phyloP scores from a whole-genome alignment of 2,113 vertebrate species.

The Alethe castanea region DNA sequence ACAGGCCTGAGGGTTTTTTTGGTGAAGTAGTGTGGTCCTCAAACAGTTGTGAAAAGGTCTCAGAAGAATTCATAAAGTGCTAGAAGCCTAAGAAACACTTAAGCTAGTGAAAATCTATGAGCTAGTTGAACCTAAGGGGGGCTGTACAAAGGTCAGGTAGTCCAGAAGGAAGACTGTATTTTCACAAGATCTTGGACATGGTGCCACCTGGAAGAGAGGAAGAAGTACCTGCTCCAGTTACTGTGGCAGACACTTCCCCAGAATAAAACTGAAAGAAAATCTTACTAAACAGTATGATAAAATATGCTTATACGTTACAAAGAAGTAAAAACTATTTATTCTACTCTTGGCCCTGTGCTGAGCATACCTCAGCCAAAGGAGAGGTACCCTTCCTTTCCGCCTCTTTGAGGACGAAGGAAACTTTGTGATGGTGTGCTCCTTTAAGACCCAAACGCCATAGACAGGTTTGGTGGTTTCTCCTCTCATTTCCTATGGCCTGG shows the following conservation, averaged over 20 bases:
- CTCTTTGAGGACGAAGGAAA: not conserved
- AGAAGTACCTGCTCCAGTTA: not conserved
- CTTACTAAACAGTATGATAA: not conserved
- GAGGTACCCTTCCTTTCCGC: not conserved
- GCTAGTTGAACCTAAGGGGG: not conserved
- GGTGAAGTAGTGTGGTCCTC: not conserved
- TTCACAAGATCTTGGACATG: not conserved
- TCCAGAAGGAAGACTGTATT: not conserved
- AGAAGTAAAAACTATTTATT: not conserved
- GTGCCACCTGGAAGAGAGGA: not conserved
- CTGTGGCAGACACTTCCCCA: not conserved
- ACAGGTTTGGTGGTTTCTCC: not conserved
- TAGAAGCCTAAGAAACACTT: not conserved
- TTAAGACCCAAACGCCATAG: not conserved
- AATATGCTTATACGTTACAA: not conserved
- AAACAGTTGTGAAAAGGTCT: not conserved
- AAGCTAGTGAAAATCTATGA: not conserved
- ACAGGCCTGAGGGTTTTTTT: not conserved
- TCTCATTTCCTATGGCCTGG: not conserved
- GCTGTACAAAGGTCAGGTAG: not conserved
- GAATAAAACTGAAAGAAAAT: not conserved
- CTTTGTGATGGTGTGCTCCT: not conserved
- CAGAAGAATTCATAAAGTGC: not conserved
- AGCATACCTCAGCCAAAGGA: not conserved
- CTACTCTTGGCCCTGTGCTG: rapidly evolving